Base-by-base conservation (phyloP, 2,888 invertebrate species). In the Stenichneumon culpator region DNA sequence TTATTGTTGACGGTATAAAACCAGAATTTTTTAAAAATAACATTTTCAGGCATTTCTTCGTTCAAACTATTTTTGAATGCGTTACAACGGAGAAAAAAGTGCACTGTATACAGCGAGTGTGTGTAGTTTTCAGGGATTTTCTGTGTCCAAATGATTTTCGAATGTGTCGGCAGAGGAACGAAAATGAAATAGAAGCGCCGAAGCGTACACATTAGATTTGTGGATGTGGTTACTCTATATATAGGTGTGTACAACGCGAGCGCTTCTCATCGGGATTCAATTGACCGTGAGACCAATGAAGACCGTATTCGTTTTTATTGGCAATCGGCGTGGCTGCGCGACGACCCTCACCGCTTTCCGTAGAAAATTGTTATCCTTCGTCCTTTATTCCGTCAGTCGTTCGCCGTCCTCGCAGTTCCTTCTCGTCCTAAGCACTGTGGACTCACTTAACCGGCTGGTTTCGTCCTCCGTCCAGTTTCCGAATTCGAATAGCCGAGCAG, bases 221-320 rank as follows among this genome's bases (percentile, higher is more conserved):
- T 19, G 32, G 19, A n/a, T 57, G 63, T 19, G 32, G 47, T 63
- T n/a, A 7, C 28, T 47, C n/a, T 57, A 63, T 57, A 63, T 5
- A n/a, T 60, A 25, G 19, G 22, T 60, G 28, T 11, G 28, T 6
- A 7, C 25, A 28, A 6, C n/a, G 63, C 16, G 36, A 3, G 32
- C 14, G 44, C 16, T 52, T 73, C 69, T 82, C 72, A 74, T 87
- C 87, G 74, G 69, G 80, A 86, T 80, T 88, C 86, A 86, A 88
- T 88, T 86, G 88, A 83, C 81, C 73, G 86, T 63, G 63, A 63
- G 39, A 50, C 36, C 72, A 70, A 82, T 86, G 84, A 86, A 86
- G 86, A 74, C 47, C 60, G 68, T 79, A 79, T 80, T 72, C 52
- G 32, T 77, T 63, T 57, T 82, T 81, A 84, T 82, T 84, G 86